Percentiles rank a stretch among this genome's conserved stretches.
phyloP scores from a whole-genome alignment of 2,113 vertebrate species.

The Corvus moneduloides region DNA sequence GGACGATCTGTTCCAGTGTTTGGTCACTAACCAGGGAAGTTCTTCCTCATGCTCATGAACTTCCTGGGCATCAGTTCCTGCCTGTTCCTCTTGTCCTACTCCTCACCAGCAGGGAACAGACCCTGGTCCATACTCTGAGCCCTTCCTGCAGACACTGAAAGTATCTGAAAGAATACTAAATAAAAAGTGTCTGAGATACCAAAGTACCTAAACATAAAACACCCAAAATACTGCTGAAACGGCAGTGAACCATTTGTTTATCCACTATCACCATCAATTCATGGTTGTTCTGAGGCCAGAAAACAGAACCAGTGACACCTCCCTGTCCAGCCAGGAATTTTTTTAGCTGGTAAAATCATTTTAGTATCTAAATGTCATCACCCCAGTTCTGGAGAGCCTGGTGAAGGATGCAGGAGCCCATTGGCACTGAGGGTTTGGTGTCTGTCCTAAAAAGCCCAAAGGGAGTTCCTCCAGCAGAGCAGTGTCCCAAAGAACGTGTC shows the following conservation, averaged over 20 bases:
- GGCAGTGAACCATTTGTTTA: background rate
- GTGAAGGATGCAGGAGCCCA: background rate
- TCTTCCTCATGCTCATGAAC: background rate
- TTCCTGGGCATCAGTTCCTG: background rate
- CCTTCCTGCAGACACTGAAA: background rate
- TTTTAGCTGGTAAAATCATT: background rate
- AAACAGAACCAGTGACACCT: background rate
- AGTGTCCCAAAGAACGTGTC: accelerated
- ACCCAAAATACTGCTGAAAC: background rate
- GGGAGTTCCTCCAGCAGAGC: background rate
- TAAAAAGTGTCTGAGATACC: background rate
- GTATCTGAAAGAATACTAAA: background rate
- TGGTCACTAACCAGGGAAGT: background rate
- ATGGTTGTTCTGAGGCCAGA: background rate
- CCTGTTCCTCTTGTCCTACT: background rate
- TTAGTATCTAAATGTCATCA: background rate
- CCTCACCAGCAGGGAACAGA: background rate
- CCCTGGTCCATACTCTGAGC: background rate
- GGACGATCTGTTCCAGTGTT: background rate
- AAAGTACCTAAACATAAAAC: background rate
- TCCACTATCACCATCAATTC: background rate
- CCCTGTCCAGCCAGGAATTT: background rate
- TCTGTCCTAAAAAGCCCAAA: background rate
- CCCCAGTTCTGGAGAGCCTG: background rate
- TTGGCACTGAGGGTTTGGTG: background rate